A percentile compares a stretch with the other conserved stretches of the same genome.
phyloP scores from a whole-genome alignment of 2,113 vertebrate genomes.

The Poeciliopsis retropinna region DNA sequence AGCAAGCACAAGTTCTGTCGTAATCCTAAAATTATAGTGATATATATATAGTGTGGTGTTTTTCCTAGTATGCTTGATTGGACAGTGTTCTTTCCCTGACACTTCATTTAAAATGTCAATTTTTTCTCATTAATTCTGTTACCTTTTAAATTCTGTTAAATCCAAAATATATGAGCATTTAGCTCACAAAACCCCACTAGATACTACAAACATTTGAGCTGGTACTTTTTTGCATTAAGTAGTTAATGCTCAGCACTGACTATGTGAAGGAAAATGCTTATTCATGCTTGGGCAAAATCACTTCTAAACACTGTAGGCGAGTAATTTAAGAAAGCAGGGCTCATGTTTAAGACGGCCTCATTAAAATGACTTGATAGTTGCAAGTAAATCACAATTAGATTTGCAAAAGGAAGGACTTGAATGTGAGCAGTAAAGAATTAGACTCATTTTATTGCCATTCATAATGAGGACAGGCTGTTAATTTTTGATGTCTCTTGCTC shows the following conservation, averaged over 20 bases:
- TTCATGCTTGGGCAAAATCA: neutral
- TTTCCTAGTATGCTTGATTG: conserved; percentile 1
- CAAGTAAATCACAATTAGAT: conserved; percentile 6
- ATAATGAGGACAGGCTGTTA: conserved; percentile 2
- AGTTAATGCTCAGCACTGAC: neutral
- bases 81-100: neutral
- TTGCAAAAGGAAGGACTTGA: neutral
- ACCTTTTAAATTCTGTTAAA: neutral
- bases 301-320: neutral
- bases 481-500: conserved; percentile 3
- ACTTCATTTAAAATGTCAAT: neutral
- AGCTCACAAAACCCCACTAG: neutral
- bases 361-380: neutral
- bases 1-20: conserved; percentile 1
- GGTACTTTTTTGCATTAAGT: neutral
- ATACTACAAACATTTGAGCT: neutral
- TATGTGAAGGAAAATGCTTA: neutral
- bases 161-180: neutral
- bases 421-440: neutral
- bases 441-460: neutral
- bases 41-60: neutral
- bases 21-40: conserved; percentile 1
- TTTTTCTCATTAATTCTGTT: neutral
- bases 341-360: conserved; percentile 1
- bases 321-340: neutral